These are phyloP conservation scores for Maconellicoccus hirsutus DNA, from an alignment of 1,140 invertebrate species.

Conservation along the genomic window DNA sequence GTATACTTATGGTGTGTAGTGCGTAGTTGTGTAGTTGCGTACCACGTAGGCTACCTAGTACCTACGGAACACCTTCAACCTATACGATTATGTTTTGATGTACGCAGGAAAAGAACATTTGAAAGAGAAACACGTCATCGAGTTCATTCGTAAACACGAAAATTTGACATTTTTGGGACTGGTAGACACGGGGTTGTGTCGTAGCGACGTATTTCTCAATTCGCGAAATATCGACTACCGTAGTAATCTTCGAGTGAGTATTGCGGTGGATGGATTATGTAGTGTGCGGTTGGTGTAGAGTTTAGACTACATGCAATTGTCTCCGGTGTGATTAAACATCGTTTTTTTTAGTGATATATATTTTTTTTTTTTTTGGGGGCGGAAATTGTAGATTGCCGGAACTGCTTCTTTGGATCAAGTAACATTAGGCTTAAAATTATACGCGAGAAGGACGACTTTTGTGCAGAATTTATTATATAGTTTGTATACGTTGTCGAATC, in stretches of 20 bases:
- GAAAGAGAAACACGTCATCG: constrained; percentile 40
- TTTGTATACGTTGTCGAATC: constrained; percentile 49
- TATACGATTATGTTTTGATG: background rate
- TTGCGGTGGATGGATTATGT: too few species aligned
- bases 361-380: too few species aligned
- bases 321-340: too few species aligned
- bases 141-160: constrained; percentile 41
- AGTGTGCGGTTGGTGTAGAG: too few species aligned
- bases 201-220: constrained; percentile 44
- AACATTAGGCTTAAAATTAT: constrained; percentile 49
- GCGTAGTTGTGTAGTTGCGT: too few species aligned
- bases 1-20: too few species aligned
- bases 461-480: constrained; percentile 62
- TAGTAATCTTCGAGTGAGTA: constrained; percentile 37
- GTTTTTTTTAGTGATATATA: too few species aligned
- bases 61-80: background rate
- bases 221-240: constrained; percentile 37
- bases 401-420: constrained; percentile 50
- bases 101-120: background rate
- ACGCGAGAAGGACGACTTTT: constrained; percentile 47
- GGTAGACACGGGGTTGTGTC: constrained; percentile 47
- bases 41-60: too few species aligned
- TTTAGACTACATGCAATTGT: too few species aligned
- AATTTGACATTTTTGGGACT: constrained; percentile 49
- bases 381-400: constrained; percentile 48